These are phyloP conservation scores for Alces alces DNA, from an alignment of 2,113 vertebrate genomes.

Conservation along the genomic window DNA sequence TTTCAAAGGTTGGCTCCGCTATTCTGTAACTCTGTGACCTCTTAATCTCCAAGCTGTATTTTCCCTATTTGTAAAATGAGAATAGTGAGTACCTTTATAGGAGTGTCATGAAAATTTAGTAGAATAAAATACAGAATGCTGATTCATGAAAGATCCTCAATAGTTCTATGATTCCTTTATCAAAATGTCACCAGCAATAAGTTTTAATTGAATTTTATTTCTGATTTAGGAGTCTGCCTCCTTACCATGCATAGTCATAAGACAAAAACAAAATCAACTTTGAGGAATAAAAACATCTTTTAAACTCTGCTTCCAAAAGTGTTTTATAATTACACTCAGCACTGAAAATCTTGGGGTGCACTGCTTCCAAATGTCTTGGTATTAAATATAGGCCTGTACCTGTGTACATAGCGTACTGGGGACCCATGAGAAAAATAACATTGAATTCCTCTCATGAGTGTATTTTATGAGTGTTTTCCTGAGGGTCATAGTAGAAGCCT, in stretches of 20 bases:
- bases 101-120: neutral
- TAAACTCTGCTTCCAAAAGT: neutral
- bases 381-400: neutral
- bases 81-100: neutral
- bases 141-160: neutral
- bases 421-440: slow-evolving; percentile 40
- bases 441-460: slow-evolving; percentile 34
- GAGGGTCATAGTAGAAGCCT: slow-evolving; percentile 40
- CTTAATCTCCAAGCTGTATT: neutral
- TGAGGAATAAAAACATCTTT: slow-evolving; percentile 4
- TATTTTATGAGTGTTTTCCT: slow-evolving; percentile 60
- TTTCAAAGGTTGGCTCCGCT: neutral
- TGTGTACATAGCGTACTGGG: neutral
- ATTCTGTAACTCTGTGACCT: neutral
- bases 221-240: neutral
- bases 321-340: neutral
- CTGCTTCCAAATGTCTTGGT: neutral
- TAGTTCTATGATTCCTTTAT: neutral
- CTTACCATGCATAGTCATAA: neutral
- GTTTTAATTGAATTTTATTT: neutral
- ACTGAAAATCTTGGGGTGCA: neutral
- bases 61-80: neutral
- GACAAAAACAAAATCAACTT: neutral
- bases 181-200: neutral
- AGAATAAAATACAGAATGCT: neutral